Conservation (phyloP, 2,797 vertebrate species). For the Gallinago nigripennis region DNA sequence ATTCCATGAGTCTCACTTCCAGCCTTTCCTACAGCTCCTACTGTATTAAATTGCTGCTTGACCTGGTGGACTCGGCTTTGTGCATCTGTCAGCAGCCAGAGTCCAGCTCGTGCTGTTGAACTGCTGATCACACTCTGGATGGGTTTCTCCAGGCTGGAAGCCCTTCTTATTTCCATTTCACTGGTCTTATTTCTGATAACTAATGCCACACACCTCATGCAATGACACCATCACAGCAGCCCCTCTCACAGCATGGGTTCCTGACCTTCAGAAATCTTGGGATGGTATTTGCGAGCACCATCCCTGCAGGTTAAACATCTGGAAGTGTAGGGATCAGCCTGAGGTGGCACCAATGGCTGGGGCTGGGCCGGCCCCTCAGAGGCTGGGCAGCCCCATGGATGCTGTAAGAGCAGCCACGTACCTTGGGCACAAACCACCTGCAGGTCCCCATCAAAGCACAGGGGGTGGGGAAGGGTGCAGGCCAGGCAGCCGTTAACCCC, state of each 20-base stretch:
- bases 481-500: fast-evolving
- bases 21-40: not conserved
- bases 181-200: not conserved
- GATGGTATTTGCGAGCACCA: fast-evolving
- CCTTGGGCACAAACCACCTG: no score
- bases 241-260: fast-evolving
- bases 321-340: fast-evolving
- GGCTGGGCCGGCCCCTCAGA: not conserved
- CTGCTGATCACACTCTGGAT: not conserved
- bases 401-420: fast-evolving
- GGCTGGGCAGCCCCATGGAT: fast-evolving
- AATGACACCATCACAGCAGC: no score
- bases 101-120: not conserved
- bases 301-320: no score
- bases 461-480: not conserved
- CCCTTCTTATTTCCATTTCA: not conserved
- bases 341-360: fast-evolving
- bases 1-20: not conserved
- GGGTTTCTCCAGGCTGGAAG: not conserved
- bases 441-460: fast-evolving
- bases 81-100: not conserved
- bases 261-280: not conserved
- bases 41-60: not conserved
- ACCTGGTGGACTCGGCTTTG: not conserved
- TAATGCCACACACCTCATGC: fast-evolving